These are phyloP conservation scores for Xiphias gladius DNA, from an alignment of 2,113 vertebrate species.

Conservation along the genomic window DNA sequence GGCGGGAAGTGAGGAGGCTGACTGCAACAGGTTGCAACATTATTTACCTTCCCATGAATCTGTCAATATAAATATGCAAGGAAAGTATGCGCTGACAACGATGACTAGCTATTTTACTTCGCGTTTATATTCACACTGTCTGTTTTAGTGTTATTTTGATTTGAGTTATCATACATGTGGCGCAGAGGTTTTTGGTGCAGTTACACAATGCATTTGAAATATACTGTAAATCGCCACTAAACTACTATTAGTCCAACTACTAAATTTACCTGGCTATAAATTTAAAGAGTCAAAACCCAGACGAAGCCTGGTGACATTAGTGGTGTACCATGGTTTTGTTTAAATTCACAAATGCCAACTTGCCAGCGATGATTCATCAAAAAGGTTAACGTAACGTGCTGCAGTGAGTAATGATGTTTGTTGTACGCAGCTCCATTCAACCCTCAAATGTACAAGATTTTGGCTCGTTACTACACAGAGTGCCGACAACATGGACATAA, in stretches of 20 bases:
- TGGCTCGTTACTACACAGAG: not conserved
- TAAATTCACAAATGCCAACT: slow-evolving; percentile 3
- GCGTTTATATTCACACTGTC: not conserved
- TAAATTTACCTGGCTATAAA: not conserved
- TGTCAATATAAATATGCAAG: not conserved
- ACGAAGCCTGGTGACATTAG: not conserved
- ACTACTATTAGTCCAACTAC: not conserved
- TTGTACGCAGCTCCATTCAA: not conserved
- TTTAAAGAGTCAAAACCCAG: no score
- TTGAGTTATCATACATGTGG: no score
- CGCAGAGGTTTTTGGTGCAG: no score
- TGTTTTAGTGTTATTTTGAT: not conserved
- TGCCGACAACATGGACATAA: not conserved
- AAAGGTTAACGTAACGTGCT: not conserved
- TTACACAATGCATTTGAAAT: no score
- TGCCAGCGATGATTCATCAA: not conserved
- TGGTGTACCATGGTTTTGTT: not conserved
- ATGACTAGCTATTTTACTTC: not conserved
- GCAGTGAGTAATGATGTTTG: not conserved
- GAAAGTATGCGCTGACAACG: not conserved
- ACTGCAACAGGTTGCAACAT: not conserved
- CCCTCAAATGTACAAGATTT: not conserved
- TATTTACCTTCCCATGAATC: not conserved
- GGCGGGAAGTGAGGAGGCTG: not conserved
- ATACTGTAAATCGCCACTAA: not conserved